Evolutionary conservation across 2,797 vertebrate genomes (phyloP).

Genomic region (Halcyon chelicuti): DNA sequence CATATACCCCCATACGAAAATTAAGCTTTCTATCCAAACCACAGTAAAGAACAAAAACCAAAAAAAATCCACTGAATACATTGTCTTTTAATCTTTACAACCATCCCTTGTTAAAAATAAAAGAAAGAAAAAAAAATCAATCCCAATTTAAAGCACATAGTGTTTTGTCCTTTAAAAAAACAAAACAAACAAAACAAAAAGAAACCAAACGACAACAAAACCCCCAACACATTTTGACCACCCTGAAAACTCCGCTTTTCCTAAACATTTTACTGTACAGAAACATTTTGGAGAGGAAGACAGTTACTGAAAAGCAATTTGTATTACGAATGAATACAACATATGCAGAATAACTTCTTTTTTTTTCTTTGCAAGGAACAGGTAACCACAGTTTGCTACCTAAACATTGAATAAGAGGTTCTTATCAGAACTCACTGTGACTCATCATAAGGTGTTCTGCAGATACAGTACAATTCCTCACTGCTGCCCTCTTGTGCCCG

Average conservation of each 20-base stretch:
- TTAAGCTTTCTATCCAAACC: constrained; percentile 40
- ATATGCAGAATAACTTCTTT: constrained; percentile 70
- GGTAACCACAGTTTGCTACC: constrained; percentile 81
- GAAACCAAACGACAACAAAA: neutral
- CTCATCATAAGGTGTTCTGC: constrained; percentile 98
- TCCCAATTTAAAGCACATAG: constrained; percentile 22
- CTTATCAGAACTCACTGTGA: constrained; percentile 91
- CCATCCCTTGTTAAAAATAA: neutral
- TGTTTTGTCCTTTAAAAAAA: neutral
- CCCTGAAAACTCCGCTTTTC: constrained; percentile 61
- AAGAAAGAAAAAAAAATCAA: neutral
- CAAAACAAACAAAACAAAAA: neutral
- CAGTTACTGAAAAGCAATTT: constrained; percentile 70
- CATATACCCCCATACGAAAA: neutral
- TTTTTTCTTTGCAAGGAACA: constrained; percentile 75
- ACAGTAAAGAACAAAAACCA: constrained; percentile 7
- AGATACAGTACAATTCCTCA: constrained; percentile 99
- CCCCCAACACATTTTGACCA: constrained; percentile 35
- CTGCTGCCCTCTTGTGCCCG: constrained; percentile 96
- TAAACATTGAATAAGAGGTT: constrained; percentile 84
- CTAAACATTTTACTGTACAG: constrained; percentile 70
- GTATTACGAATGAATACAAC: constrained; percentile 67
- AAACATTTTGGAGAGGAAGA: constrained; percentile 69
- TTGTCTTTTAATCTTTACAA: constrained; percentile 28
- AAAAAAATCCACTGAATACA: neutral